Evolutionary conservation across 2,797 vertebrate genomes (phyloP), one percentile per base, ranked within the genome.

Genomic region (Remorina albescens): DNA sequence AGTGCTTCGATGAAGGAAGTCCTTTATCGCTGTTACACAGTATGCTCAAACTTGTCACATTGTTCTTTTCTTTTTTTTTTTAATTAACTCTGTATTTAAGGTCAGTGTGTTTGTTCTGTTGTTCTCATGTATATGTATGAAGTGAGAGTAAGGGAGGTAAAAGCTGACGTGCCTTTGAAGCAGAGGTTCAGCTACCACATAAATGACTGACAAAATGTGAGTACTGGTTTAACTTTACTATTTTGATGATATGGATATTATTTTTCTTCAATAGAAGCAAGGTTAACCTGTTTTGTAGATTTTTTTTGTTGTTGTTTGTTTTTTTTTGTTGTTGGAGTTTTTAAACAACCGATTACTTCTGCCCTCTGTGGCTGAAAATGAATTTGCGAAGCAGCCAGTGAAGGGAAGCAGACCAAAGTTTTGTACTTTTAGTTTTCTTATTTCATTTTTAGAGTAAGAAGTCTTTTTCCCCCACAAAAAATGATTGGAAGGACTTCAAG

Each of bases 391-490:
- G 72, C 87, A 90, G 89, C 88, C 87, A 90, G 86, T 82, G 82
- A 93, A 91, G 87, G 91, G 88, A 94, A 93, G 91, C 93, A 95
- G 94, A 95, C 95, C 95, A 95, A 95, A 95, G 94, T 95, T 95
- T 94, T 95, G 89, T 95, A 93, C 89, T 92, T 94, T 95, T 85
- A 76, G 88, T 93, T 93, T 90, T 90, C 74, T 89, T 89, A 84
- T 90, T 93, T 93, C 83, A 86, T 76, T 89, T 88, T 83, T 83
- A 87, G 85, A 88, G 67, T 80, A 66, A 90, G 63, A 87, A 88
- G 83, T 88, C 71, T 83, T 85, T 76, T 86, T 89, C 91, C 72
- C 75, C 81, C 75, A 59, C 65, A 79, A 70, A 56, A 63, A 77
- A 82, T 82, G 82, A 91, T 83, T 50, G 66, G 67, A 50, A 84